Conservation (phyloP, 37 sponge, comb jelly and placozoan species). For the Spongia lamella region DNA sequence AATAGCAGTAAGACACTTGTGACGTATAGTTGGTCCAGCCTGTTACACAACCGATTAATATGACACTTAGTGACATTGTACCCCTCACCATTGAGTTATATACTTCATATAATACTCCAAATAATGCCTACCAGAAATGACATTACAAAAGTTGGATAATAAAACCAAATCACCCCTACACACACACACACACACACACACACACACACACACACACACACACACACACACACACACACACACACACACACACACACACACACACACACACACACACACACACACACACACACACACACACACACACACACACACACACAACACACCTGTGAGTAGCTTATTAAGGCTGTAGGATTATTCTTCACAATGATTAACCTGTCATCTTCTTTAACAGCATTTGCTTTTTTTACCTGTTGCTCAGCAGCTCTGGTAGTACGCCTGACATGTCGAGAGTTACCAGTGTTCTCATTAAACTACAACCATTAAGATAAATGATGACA, state of each 20-base stretch:
- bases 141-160: constrained; percentile 31
- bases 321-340: background rate
- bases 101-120: constrained; percentile 66
- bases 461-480: constrained; percentile 75
- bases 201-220: background rate
- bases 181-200: background rate
- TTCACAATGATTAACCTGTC: background rate
- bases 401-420: background rate
- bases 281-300: background rate
- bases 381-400: background rate
- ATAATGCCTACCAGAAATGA: constrained; percentile 45
- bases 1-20: constrained; percentile 82
- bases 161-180: too few relatives aligned
- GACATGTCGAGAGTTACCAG: constrained; percentile 70
- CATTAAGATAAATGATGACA: background rate
- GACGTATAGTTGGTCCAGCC: constrained; percentile 74
- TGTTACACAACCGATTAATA: constrained; percentile 17
- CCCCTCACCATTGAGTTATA: constrained; percentile 63
- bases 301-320: background rate
- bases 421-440: constrained; percentile 21
- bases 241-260: background rate
- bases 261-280: background rate
- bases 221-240: background rate
- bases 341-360: constrained; percentile 4
- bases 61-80: background rate